Percentiles rank a stretch among this genome's conserved stretches.
Evolutionary conservation across 2,797 vertebrate species (phyloP).

Genomic region (Pantherophis vulpinus): DNA sequence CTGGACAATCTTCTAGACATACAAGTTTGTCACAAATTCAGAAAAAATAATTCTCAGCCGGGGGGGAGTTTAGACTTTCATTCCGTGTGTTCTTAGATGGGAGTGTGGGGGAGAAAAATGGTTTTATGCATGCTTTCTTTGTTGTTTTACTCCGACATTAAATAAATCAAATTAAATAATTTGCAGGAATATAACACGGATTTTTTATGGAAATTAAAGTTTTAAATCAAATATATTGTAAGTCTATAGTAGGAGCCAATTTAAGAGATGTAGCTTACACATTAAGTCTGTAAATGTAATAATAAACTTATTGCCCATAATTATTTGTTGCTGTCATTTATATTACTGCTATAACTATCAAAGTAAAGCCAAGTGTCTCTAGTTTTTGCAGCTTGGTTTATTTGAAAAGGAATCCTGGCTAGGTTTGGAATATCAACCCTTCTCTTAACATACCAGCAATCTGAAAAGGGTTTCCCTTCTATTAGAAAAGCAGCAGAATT

Average conservation of each 20-base stretch:
- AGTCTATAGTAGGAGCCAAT: not conserved
- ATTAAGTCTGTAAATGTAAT: not conserved
- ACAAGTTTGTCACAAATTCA: not conserved
- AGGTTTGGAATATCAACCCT: not conserved
- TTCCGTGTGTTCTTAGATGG: not conserved
- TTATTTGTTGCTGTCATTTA: not conserved
- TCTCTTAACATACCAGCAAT: not conserved
- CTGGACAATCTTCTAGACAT: not conserved
- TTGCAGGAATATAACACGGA: not conserved
- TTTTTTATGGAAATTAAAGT: not conserved
- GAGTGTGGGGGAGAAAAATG: not conserved
- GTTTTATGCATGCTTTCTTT: not conserved
- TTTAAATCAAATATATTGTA: not conserved
- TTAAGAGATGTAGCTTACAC: not conserved
- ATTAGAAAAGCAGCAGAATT: not conserved
- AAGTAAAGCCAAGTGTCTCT: not conserved
- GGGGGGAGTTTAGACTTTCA: not conserved
- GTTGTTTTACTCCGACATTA: not conserved
- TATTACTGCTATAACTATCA: not conserved
- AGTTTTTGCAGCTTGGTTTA: not conserved
- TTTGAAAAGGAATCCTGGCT: not conserved
- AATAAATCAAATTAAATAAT: not conserved
- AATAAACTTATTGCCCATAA: not conserved
- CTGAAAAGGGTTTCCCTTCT: not conserved
- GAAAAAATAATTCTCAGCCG: not conserved